phyloP scores from a whole-genome alignment of 2,888 invertebrate genomes.

The Neria commutata region DNA sequence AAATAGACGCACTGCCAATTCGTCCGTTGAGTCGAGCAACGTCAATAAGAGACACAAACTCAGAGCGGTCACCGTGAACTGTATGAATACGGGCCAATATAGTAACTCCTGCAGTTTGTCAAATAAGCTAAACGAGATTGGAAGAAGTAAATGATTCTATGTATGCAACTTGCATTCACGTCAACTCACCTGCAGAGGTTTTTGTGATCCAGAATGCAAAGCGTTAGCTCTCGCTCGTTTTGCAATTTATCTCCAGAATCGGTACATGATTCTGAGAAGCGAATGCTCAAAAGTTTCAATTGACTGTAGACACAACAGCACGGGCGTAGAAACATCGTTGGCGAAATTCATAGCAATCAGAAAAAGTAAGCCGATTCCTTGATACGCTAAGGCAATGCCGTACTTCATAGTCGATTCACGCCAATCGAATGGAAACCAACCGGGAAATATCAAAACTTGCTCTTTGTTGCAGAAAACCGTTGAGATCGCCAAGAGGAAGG shows the following conservation, averaged over 20 bases:
- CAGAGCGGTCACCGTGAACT: constrained; percentile 36
- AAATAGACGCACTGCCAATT: constrained; percentile 18
- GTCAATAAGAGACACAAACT: constrained; percentile 29
- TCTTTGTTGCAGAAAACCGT: constrained; percentile 13
- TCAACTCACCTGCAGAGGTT: constrained; percentile 32
- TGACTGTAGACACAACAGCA: constrained; percentile 28
- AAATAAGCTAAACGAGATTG: constrained; percentile 33
- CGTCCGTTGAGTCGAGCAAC: constrained; percentile 32
- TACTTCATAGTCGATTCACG: constrained; percentile 24
- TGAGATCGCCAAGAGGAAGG: not conserved
- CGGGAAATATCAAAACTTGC: constrained; percentile 30
- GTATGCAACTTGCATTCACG: too few relatives aligned
- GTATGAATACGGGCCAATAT: constrained; percentile 36
- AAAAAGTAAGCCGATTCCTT: constrained; percentile 11
- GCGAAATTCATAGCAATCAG: constrained; percentile 31
- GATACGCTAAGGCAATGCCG: constrained; percentile 16
- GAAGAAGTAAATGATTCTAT: not conserved
- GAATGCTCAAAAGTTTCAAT: constrained; percentile 29
- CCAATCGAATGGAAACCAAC: constrained; percentile 41
- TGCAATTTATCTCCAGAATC: not conserved
- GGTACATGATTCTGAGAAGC: constrained; percentile 36
- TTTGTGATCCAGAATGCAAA: constrained; percentile 39
- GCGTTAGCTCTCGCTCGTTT: constrained; percentile 32
- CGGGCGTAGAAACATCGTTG: constrained; percentile 34
- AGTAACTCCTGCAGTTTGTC: constrained; percentile 25